A percentile compares a stretch with the other conserved stretches of the same genome.
Evolutionary conservation across 2,113 vertebrate genomes (phyloP).

Genomic region (Pundamilia nyererei): DNA sequence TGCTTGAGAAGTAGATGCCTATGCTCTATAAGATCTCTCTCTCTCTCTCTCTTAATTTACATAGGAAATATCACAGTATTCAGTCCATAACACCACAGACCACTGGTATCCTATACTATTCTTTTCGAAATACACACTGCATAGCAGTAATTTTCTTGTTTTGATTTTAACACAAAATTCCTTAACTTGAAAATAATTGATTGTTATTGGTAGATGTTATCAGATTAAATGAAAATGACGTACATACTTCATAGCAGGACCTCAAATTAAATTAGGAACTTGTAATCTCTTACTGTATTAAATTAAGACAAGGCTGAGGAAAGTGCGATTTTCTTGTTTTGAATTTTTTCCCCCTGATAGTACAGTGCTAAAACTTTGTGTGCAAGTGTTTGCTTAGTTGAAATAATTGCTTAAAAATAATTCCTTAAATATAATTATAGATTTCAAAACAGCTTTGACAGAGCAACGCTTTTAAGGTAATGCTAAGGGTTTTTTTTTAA

Average conservation of each 20-base stretch:
- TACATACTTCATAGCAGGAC: background rate
- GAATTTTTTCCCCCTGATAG: background rate
- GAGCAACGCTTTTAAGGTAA: background rate
- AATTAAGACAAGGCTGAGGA: background rate
- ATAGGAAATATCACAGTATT: background rate
- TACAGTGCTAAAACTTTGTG: background rate
- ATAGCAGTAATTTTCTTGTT: background rate
- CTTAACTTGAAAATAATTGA: background rate
- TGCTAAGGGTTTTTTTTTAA: background rate
- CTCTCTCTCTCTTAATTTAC: background rate
- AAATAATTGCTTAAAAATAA: background rate
- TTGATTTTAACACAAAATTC: background rate
- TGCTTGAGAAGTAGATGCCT: background rate
- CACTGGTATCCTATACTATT: background rate
- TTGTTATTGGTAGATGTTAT: background rate
- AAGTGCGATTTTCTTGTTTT: background rate
- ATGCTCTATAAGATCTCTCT: background rate
- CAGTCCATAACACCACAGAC: background rate
- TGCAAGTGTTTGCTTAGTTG: background rate
- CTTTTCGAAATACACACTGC: background rate
- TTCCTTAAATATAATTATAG: background rate
- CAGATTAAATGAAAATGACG: background rate
- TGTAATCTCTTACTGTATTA: background rate
- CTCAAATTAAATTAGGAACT: background rate
- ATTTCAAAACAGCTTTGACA: background rate